phyloP scores from a whole-genome alignment of 2,113 vertebrate species.

The Entelurus aequoreus region DNA sequence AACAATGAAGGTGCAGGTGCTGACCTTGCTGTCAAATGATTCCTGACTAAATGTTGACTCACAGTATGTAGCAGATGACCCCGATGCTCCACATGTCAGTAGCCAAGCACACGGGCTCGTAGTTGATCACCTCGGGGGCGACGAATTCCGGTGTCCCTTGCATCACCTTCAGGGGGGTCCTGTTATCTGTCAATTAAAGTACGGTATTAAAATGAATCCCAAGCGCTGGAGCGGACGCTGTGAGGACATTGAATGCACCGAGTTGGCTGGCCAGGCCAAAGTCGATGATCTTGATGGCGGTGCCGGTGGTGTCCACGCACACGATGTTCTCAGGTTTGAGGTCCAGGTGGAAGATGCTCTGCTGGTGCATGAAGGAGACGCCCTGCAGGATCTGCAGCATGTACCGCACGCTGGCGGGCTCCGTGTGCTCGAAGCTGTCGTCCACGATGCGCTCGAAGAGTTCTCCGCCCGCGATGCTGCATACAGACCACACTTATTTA shows the following conservation, averaged over 20 bases:
- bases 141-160: constrained; percentile 86
- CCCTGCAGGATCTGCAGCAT: constrained; percentile 91
- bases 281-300: constrained; percentile 92
- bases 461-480: constrained; percentile 88
- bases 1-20: background rate
- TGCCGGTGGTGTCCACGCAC: constrained; percentile 83
- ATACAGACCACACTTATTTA: constrained; percentile 6
- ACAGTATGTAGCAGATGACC: constrained; percentile 84
- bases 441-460: constrained; percentile 94
- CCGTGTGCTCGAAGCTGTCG: constrained; percentile 84
- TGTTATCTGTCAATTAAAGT: constrained; percentile 57
- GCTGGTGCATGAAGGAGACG: constrained; percentile 83
- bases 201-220: no score
- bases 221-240: no score
- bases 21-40: no score
- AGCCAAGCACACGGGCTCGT: constrained; percentile 69
- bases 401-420: constrained; percentile 81
- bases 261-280: constrained; percentile 90
- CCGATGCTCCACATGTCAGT: constrained; percentile 88
- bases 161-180: constrained; percentile 74
- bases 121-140: constrained; percentile 85
- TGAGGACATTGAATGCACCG: constrained; percentile 56
- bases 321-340: constrained; percentile 97
- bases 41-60: constrained; percentile 19
- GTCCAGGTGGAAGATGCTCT: constrained; percentile 88